phyloP scores from a whole-genome alignment of 92 coral and sea anemone species.

The Actinernus sp. region DNA sequence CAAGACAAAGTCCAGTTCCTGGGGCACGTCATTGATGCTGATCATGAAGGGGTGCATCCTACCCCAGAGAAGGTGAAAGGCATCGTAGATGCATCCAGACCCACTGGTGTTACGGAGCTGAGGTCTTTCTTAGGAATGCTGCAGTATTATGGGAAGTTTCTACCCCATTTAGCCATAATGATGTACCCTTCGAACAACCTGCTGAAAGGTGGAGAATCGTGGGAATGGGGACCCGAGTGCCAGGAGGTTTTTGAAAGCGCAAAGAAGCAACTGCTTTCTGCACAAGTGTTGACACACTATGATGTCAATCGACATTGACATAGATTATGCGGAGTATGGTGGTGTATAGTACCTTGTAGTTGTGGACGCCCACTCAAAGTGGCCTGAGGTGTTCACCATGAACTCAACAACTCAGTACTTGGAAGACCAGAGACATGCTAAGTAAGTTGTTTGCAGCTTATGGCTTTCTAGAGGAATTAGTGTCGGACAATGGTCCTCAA shows the following conservation, averaged over 20 bases:
- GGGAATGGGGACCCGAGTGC: too few relatives aligned
- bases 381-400: conserved; percentile 55
- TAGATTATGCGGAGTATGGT: conserved; percentile 57
- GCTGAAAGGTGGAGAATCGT: too few relatives aligned
- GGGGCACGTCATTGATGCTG: not conserved
- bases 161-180: too few relatives aligned
- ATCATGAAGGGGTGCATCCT: not conserved
- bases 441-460: conserved; percentile 47
- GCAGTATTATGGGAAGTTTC: too few relatives aligned
- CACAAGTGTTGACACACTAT: too few relatives aligned
- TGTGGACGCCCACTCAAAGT: conserved; percentile 74
- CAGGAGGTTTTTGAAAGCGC: not conserved
- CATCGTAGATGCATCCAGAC: too few relatives aligned
- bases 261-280: too few relatives aligned
- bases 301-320: too few relatives aligned
- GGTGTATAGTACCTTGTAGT: conserved; percentile 39
- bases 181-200: too few relatives aligned
- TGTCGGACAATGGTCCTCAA: conserved; percentile 56
- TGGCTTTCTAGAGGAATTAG: conserved; percentile 39
- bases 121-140: too few relatives aligned
- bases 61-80: not conserved
- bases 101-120: too few relatives aligned
- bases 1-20: not conserved
- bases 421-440: too few relatives aligned
- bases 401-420: conserved; percentile 40